A percentile compares a stretch with the other conserved stretches of the same genome.
phyloP scores from a whole-genome alignment of 1,140 invertebrate species.

The Antheraea mylitta region DNA sequence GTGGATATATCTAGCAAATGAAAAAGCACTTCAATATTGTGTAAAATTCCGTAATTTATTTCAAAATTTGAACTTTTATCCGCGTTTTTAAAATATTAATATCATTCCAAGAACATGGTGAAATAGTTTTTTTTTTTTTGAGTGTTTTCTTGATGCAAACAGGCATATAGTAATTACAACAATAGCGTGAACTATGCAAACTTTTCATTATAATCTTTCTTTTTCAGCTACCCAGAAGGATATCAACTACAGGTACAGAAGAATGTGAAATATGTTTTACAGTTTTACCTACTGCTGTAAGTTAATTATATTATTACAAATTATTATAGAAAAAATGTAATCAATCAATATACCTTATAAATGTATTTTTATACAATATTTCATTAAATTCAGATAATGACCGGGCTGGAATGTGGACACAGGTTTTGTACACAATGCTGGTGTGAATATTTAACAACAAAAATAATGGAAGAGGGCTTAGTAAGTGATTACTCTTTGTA shows the following conservation, averaged over 20 bases:
- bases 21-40: too few relatives aligned
- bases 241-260: constrained; percentile 85
- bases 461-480: constrained; percentile 98
- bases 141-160: too few relatives aligned
- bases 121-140: too few relatives aligned
- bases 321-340: background rate
- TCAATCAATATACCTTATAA: too few relatives aligned
- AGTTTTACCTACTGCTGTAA: constrained; percentile 88
- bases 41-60: too few relatives aligned
- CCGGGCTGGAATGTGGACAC: constrained; percentile 97
- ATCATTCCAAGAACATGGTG: too few relatives aligned
- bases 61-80: too few relatives aligned
- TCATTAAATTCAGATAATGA: constrained; percentile 89
- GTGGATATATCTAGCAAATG: too few relatives aligned
- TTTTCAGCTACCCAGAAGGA: constrained; percentile 71
- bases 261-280: constrained; percentile 97
- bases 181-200: background rate
- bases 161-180: too few relatives aligned
- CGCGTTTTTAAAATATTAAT: too few relatives aligned
- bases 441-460: constrained; percentile 98
- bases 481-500: constrained; percentile 46
- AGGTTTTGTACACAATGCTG: constrained; percentile 97
- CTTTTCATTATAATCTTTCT: background rate
- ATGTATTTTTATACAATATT: constrained; percentile 16
- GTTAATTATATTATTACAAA: constrained; percentile 49